Percentiles rank a stretch among this genome's conserved stretches.
phyloP scores from a whole-genome alignment of 2,888 invertebrate genomes.

The Zhuqinia jingwanae region DNA sequence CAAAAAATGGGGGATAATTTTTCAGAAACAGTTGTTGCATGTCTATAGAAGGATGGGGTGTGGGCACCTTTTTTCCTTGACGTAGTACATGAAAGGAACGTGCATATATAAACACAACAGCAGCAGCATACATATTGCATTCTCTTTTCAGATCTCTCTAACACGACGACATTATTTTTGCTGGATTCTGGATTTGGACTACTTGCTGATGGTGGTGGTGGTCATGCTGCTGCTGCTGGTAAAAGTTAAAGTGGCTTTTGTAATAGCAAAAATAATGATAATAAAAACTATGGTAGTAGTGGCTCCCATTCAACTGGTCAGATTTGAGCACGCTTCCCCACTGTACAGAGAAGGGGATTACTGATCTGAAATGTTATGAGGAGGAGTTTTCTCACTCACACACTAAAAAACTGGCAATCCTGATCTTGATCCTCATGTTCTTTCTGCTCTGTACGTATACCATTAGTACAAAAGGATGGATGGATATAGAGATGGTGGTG shows the following conservation, averaged over 20 bases:
- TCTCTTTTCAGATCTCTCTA: too few relatives aligned
- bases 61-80: neutral
- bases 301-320: conserved; percentile 27
- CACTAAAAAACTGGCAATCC: neutral
- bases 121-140: neutral
- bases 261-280: neutral
- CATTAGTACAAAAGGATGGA: neutral
- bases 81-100: conserved; percentile 22
- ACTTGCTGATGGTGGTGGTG: too few relatives aligned
- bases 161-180: neutral
- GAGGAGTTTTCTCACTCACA: neutral
- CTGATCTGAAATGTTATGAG: conserved; percentile 20
- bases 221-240: neutral
- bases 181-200: conserved; percentile 28
- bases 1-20: too few relatives aligned
- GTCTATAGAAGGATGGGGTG: neutral
- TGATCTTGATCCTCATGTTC: neutral
- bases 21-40: too few relatives aligned
- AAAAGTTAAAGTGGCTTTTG: neutral
- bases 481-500: neutral
- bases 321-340: conserved; percentile 17
- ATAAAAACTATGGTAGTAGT: neutral
- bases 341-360: neutral
- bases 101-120: too few relatives aligned
- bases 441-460: neutral